These are phyloP conservation scores for Podarcis siculus DNA, from an alignment of 2,797 vertebrate genomes.

Conservation along the genomic window DNA sequence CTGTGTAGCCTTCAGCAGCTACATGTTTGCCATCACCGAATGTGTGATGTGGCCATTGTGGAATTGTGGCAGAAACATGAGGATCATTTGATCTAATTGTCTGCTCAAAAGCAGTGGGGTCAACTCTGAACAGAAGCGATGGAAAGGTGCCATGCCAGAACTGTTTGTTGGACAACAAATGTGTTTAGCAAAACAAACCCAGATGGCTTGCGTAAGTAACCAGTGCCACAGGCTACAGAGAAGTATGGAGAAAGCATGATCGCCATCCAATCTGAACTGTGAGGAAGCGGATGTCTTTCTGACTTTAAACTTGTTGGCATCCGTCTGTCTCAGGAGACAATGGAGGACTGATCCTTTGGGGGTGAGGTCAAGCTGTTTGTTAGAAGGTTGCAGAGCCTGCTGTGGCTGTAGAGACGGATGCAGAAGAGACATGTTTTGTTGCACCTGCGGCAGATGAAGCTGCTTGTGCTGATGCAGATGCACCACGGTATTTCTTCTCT, in stretches of 20 bases:
- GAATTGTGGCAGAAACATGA: background rate
- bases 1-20: background rate
- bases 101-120: background rate
- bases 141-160: background rate
- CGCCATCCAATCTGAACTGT: background rate
- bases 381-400: too few species aligned
- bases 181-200: background rate
- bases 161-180: background rate
- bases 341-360: too few species aligned
- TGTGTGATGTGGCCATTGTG: background rate
- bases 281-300: background rate
- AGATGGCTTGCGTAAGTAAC: background rate
- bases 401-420: too few species aligned
- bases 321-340: too few species aligned
- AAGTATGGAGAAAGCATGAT: background rate
- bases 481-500: too few species aligned
- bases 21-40: background rate
- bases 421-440: too few species aligned
- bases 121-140: background rate
- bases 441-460: too few species aligned
- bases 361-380: too few species aligned
- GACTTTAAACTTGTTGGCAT: too few species aligned
- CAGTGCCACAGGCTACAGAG: background rate
- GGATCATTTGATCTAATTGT: background rate
- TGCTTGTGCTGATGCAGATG: too few species aligned